Evolutionary conservation across 2,113 vertebrate species (phyloP).

Genomic region (Pithys albifrons): DNA sequence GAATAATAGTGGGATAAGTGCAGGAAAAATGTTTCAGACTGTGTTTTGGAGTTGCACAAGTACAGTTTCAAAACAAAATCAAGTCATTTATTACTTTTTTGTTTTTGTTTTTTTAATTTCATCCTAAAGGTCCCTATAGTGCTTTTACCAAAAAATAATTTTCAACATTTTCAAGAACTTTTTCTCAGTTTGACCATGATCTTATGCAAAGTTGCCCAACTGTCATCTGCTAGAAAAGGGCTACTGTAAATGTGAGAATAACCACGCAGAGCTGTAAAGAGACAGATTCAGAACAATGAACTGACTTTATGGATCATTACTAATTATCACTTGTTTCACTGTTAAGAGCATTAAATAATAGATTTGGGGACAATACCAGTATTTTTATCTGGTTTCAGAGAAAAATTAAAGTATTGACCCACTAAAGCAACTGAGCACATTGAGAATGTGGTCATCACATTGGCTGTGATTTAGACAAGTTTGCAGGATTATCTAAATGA

Average conservation of each 20-base stretch:
- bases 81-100: not conserved
- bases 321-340: not conserved
- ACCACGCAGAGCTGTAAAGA: not conserved
- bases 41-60: not conserved
- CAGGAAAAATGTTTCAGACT: not conserved
- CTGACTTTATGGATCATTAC: accelerated
- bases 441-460: accelerated
- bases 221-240: accelerated
- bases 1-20: not conserved
- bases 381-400: not conserved
- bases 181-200: not conserved
- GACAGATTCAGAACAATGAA: not conserved
- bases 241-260: not conserved
- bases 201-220: not conserved
- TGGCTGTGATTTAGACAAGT: not conserved
- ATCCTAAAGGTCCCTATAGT: not conserved
- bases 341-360: not conserved
- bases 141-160: not conserved
- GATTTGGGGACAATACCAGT: not conserved
- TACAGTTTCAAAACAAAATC: not conserved
- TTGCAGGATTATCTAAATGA: not conserved
- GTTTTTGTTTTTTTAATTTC: not conserved
- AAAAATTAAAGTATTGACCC: not conserved
- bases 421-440: not conserved
- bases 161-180: not conserved